A percentile compares a stretch with the other conserved stretches of the same genome.
Conservation (phyloP, 2,888 invertebrate genomes). For the Spilosoma lubricipeda region DNA sequence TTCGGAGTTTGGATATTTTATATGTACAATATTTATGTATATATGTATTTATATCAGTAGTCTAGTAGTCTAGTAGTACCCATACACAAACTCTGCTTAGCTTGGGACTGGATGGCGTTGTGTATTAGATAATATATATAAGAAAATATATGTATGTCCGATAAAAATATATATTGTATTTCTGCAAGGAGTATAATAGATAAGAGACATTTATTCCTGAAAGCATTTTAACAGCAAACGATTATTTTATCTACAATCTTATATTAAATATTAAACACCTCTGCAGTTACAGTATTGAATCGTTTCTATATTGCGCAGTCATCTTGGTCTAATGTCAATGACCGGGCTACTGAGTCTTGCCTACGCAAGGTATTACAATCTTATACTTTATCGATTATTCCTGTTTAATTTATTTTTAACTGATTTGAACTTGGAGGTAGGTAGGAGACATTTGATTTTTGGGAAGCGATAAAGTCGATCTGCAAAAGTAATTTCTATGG, state of each 20-base stretch:
- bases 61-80: too few relatives aligned
- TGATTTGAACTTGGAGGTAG: not conserved
- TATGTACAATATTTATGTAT: too few relatives aligned
- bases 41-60: too few relatives aligned
- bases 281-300: not conserved
- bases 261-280: not conserved
- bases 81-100: too few relatives aligned
- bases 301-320: slow-evolving; percentile 11
- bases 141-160: too few relatives aligned
- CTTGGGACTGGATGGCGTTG: too few relatives aligned
- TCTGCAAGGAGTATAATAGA: not conserved
- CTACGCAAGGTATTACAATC: not conserved
- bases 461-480: too few relatives aligned
- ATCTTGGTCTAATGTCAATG: slow-evolving; percentile 9
- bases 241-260: not conserved
- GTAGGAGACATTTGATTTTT: too few relatives aligned
- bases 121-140: too few relatives aligned
- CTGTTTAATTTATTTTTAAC: slow-evolving; percentile 12
- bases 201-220: not conserved
- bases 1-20: too few relatives aligned
- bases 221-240: not conserved
- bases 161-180: too few relatives aligned
- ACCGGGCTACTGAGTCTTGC: not conserved
- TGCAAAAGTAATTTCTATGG: too few relatives aligned
- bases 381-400: slow-evolving; percentile 23